These are phyloP conservation scores for Phoebastria nigripes DNA, from an alignment of 2,797 vertebrate genomes.

Conservation along the genomic window DNA sequence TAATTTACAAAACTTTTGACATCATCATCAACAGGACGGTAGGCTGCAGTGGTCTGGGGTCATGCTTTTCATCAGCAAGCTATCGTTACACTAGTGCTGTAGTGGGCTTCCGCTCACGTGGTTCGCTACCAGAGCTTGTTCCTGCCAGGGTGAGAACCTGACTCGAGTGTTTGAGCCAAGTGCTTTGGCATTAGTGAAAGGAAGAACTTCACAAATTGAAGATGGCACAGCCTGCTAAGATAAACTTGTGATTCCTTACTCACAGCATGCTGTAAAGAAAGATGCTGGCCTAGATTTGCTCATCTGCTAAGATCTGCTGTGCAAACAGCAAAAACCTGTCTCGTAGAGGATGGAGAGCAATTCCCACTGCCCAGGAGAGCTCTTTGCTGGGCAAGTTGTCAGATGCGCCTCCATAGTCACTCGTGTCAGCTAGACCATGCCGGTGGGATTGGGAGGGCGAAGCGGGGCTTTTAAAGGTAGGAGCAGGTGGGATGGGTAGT, in stretches of 20 bases:
- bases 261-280: background rate
- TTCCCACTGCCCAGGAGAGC: background rate
- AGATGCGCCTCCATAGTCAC: background rate
- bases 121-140: background rate
- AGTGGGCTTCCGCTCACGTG: background rate
- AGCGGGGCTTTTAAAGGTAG: background rate
- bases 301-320: background rate
- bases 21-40: background rate
- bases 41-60: background rate
- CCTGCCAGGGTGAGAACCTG: background rate
- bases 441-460: rapidly evolving
- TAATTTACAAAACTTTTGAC: background rate
- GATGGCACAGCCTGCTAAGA: background rate
- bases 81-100: background rate
- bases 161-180: background rate
- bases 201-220: background rate
- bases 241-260: background rate
- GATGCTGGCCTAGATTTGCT: background rate
- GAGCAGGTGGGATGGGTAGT: background rate
- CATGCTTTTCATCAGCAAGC: background rate
- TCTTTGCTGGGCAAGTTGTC: background rate
- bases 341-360: background rate
- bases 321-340: background rate
- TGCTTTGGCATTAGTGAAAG: background rate
- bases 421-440: rapidly evolving